phyloP scores from a whole-genome alignment of 1,140 invertebrate species.

The Limonius californicus region DNA sequence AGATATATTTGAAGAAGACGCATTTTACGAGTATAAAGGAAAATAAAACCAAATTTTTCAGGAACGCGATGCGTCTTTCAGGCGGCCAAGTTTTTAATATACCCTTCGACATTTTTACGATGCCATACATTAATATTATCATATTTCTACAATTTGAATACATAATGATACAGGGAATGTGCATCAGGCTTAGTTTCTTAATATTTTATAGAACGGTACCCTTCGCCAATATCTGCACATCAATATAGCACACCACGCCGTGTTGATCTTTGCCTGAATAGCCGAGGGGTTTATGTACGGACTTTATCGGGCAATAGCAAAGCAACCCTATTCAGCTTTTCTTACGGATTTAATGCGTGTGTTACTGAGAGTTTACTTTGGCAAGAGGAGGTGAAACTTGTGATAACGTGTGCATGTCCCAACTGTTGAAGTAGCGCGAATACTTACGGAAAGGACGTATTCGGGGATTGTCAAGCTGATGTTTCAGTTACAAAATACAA shows the following conservation, averaged over 20 bases:
- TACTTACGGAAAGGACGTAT: too few species aligned
- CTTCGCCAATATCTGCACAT: slow-evolving; percentile 3
- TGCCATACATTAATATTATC: slow-evolving; percentile 12
- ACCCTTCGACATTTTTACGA: slow-evolving; percentile 3
- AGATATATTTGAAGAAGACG: too few species aligned
- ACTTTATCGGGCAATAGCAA: slow-evolving; percentile 8
- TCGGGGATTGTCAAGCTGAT: too few species aligned
- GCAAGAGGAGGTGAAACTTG: too few species aligned
- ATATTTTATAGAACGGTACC: slow-evolving; percentile 5
- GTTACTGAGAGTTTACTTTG: neutral
- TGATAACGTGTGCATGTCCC: too few species aligned
- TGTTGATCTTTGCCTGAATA: slow-evolving; percentile 10
- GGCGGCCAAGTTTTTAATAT: slow-evolving; percentile 3
- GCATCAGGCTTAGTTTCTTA: slow-evolving; percentile 14
- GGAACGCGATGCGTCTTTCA: too few species aligned
- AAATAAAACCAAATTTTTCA: too few species aligned
- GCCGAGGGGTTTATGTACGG: slow-evolving; percentile 6
- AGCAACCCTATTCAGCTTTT: slow-evolving; percentile 9
- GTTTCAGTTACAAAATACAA: too few species aligned
- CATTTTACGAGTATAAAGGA: too few species aligned
- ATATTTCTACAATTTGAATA: slow-evolving; percentile 9
- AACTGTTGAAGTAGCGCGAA: too few species aligned
- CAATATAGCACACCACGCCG: slow-evolving; percentile 2
- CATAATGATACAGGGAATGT: slow-evolving; percentile 11
- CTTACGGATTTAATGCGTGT: slow-evolving; percentile 9